A percentile compares a stretch with the other conserved stretches of the same genome.
Conservation (phyloP, 2,888 invertebrate genomes). For the Diarsia rubi region DNA sequence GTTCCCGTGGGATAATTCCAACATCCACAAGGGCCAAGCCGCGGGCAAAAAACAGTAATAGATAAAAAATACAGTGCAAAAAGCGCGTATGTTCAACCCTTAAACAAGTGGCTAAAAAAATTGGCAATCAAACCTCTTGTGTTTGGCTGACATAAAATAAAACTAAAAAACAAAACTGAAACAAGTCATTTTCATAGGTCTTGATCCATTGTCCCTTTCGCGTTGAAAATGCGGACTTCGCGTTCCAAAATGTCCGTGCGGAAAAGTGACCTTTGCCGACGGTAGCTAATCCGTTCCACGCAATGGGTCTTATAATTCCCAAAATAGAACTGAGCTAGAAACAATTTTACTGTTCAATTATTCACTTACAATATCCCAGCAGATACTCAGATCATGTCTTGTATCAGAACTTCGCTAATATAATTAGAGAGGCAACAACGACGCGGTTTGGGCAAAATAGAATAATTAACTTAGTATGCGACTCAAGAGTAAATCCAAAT, state of each 20-base stretch:
- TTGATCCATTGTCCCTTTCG: not conserved
- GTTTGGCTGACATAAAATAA: not conserved
- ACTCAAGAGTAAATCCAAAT: constrained; percentile 8
- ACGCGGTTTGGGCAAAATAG: constrained; percentile 3
- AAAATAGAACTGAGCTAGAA: not conserved
- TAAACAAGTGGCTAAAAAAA: not conserved
- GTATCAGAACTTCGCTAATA: constrained; percentile 9
- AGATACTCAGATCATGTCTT: not conserved
- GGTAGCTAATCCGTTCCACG: not conserved
- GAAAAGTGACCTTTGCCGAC: not conserved
- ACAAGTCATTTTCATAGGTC: not conserved
- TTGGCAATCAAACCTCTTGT: not conserved
- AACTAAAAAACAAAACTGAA: not conserved
- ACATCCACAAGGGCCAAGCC: not conserved
- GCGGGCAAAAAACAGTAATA: not conserved
- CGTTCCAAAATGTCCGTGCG: too few species aligned
- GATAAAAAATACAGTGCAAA: not conserved
- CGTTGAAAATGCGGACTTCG: not conserved
- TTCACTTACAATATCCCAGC: not conserved
- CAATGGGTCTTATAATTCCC: not conserved
- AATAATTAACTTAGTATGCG: constrained; percentile 29
- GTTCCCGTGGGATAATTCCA: not conserved
- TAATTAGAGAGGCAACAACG: constrained; percentile 23
- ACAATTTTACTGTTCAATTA: not conserved
- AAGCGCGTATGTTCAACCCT: not conserved